phyloP scores from a whole-genome alignment of 2,797 vertebrate genomes.

The Anguilla anguilla region DNA sequence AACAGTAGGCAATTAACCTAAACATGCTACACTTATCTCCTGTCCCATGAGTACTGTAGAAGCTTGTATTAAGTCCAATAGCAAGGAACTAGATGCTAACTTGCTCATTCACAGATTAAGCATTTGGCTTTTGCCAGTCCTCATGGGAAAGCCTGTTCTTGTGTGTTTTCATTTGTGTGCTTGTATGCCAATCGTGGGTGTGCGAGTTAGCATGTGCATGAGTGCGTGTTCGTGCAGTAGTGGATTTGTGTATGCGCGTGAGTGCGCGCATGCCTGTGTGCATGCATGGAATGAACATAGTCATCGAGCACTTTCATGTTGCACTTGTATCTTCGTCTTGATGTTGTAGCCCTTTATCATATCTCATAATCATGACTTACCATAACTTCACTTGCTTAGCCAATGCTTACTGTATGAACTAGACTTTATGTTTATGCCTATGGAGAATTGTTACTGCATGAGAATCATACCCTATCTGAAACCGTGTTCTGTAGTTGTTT shows the following conservation, averaged over 20 bases:
- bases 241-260: background rate
- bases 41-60: constrained; percentile 3
- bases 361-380: background rate
- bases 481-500: background rate
- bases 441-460: background rate
- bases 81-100: background rate
- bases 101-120: background rate
- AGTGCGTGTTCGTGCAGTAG: background rate
- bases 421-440: background rate
- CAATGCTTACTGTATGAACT: background rate
- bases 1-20: background rate
- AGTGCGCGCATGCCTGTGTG: background rate
- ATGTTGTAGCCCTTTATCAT: background rate
- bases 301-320: background rate
- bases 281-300: background rate
- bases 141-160: background rate
- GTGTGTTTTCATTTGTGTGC: background rate
- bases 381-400: background rate
- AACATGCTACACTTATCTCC: background rate
- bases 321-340: background rate
- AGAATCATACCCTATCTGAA: background rate
- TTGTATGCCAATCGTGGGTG: background rate
- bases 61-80: background rate
- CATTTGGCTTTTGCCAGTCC: background rate
- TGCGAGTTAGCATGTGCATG: background rate